phyloP scores from a whole-genome alignment of 2,797 vertebrate species.

The Ceyx erithaca region DNA sequence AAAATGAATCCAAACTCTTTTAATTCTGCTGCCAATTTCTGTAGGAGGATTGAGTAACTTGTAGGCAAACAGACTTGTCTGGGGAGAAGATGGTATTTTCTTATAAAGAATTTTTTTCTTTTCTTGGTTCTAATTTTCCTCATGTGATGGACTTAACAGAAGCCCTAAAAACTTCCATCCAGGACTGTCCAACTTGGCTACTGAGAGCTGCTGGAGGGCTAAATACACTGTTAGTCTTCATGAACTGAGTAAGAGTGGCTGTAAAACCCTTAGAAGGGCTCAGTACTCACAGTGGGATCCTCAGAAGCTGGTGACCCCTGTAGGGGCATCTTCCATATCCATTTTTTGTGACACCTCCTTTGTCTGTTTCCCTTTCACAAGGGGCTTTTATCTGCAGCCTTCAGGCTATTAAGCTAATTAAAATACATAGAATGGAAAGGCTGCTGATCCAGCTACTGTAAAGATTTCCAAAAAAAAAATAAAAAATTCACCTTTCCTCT shows the following conservation, averaged over 20 bases:
- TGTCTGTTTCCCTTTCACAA: slow-evolving; percentile 60
- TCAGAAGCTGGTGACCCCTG: background rate
- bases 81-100: background rate
- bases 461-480: slow-evolving; percentile 22
- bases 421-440: slow-evolving; percentile 41
- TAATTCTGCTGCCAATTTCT: slow-evolving; percentile 5
- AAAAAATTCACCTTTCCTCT: slow-evolving; percentile 18
- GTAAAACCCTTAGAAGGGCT: background rate
- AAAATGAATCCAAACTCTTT: background rate
- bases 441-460: slow-evolving; percentile 34
- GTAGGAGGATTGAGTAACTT: slow-evolving; percentile 14
- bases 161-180: too few relatives aligned
- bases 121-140: background rate
- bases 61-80: slow-evolving; percentile 3
- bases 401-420: slow-evolving; percentile 39
- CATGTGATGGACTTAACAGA: background rate
- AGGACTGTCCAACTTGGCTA: too few relatives aligned
- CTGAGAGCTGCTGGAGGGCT: background rate
- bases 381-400: background rate
- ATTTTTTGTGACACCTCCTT: background rate
- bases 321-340: background rate
- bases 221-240: background rate
- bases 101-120: background rate
- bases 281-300: background rate
- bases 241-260: background rate